Base-by-base conservation (phyloP, 2,797 vertebrate genomes). In the Tragopan temminckii region DNA sequence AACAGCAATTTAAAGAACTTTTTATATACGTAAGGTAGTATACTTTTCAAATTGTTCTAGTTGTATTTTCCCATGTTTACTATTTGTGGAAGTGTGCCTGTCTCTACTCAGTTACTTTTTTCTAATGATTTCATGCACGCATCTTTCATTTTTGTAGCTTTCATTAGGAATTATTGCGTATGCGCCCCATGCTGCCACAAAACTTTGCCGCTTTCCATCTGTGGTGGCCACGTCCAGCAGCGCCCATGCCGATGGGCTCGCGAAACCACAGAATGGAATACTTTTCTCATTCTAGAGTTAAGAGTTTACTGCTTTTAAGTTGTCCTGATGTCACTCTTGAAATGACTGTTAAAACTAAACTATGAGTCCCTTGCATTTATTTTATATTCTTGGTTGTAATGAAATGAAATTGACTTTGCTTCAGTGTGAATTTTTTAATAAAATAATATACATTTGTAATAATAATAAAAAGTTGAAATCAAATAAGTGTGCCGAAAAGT, bases 321-420 rank as follows among this genome's bases (percentile, higher is more conserved):
- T 98, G 97, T 98, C 96, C 97, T 96, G 97, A 98, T 97, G 95
- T 98, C 92, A 97, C 98, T 98, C 97, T 98, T 97, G 92, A 98
- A 98, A 98, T 98, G 98, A 99, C 98, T 99, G 98, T 99, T 99
- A 98, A 97, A 98, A 98, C 97, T 97, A 97, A 97, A 98, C 97
- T 96, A 97, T 98, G 97, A 97, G 86, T 97, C 97, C 94, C 58
- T 97, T 98, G 98, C 98, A 98, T 99, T 99, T 98, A 98, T 99
- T 99, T 99, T 99, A 98, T 99, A 99, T 98, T 97, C 98, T 98
- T 97, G 98, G 98, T 98, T 98, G 98, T 98, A 99, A 99, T 99
- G 98, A 99, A 98, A 98, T 97, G 97, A 98, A 97, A 97, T 98
- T 98, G 98, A 98, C 98, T 98, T 98, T 97, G 97, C 92, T 97